Evolutionary conservation across 2,113 vertebrate species (phyloP).

Genomic region (Pristiophorus japonicus): DNA sequence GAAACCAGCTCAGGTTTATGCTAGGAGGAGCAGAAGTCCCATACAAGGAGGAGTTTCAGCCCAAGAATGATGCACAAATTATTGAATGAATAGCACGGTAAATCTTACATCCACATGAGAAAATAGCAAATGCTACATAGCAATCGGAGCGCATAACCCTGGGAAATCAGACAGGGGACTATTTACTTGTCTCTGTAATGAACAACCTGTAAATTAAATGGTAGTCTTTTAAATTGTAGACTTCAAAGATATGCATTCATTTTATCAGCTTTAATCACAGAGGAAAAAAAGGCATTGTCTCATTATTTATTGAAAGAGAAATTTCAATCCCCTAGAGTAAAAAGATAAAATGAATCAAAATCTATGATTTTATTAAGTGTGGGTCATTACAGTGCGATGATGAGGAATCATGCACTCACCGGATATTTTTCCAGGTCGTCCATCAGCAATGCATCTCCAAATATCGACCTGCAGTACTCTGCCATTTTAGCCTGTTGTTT

Average conservation of each 20-base stretch:
- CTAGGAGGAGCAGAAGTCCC: background rate
- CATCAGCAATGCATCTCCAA: constrained; percentile 88
- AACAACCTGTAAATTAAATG: background rate
- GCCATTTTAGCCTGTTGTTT: constrained; percentile 99
- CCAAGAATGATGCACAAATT: too few species aligned
- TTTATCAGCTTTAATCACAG: background rate
- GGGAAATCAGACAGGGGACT: background rate
- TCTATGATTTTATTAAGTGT: background rate
- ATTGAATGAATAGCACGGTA: background rate
- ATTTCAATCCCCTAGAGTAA: background rate
- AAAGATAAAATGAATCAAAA: background rate
- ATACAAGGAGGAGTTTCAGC: background rate
- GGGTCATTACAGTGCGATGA: background rate
- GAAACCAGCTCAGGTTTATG: background rate
- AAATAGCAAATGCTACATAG: too few species aligned
- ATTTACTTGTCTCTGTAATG: background rate
- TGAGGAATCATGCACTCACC: constrained; percentile 58
- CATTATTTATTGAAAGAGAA: background rate
- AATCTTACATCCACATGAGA: background rate
- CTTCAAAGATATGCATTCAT: background rate
- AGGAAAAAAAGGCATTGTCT: background rate
- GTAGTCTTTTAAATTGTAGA: background rate
- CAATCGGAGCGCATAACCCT: background rate
- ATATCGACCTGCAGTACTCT: constrained; percentile 94
- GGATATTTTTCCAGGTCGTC: constrained; percentile 90